Percentiles rank a stretch among this genome's conserved stretches.
Conservation (phyloP, 1,140 invertebrate species). For the Camponotus vicinus region DNA sequence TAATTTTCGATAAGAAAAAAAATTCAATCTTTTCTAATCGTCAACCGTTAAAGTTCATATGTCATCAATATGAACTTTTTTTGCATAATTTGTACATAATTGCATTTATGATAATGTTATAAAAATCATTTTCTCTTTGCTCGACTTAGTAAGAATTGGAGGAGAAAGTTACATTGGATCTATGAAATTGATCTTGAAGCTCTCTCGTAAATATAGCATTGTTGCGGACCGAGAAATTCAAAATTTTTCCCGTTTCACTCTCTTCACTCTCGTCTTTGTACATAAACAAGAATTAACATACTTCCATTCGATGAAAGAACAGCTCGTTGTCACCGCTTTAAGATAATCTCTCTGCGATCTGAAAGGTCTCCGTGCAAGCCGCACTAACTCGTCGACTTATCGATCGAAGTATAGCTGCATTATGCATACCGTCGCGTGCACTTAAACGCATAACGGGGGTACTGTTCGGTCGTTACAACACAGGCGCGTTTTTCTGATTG, state of each 20-base stretch:
- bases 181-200: constrained; percentile 56
- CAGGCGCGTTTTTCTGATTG: constrained; percentile 57
- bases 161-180: not conserved
- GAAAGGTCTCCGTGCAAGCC: constrained; percentile 3
- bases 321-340: constrained; percentile 16
- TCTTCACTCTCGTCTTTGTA: not conserved
- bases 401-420: constrained; percentile 34
- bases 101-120: constrained; percentile 12
- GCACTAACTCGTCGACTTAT: constrained; percentile 37
- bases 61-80: no score
- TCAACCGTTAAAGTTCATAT: no score
- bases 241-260: not conserved
- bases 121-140: constrained; percentile 48
- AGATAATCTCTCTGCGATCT: constrained; percentile 43
- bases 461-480: constrained; percentile 19
- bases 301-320: constrained; percentile 51
- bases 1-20: no score
- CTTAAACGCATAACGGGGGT: constrained; percentile 51
- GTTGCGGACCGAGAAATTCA: constrained; percentile 46
- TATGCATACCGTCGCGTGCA: constrained; percentile 63
- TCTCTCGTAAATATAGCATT: constrained; percentile 55
- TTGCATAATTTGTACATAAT: no score
- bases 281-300: constrained; percentile 57
- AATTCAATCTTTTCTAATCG: no score
- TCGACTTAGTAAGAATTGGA: not conserved